Conservation (phyloP, 1,140 invertebrate genomes). For the Zeugodacus cucurbitae region DNA sequence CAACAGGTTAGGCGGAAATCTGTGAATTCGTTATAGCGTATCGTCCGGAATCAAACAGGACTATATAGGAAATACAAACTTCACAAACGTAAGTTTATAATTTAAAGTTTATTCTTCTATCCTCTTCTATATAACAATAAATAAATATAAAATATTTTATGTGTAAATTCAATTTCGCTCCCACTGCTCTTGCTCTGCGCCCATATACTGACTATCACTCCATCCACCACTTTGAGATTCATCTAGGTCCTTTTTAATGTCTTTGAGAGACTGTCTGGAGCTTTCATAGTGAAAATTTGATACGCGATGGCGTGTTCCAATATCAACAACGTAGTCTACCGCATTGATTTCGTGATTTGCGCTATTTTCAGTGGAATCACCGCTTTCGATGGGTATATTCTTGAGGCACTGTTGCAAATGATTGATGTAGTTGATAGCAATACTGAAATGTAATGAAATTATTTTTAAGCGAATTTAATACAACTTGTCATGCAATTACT, state of each 20-base stretch:
- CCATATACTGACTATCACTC: slow-evolving; percentile 13
- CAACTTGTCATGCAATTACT: background rate
- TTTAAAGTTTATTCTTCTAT: too few species aligned
- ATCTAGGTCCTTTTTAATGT: background rate
- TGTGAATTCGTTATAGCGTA: too few species aligned
- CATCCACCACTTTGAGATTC: slow-evolving; percentile 31
- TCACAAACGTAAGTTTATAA: too few species aligned
- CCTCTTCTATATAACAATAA: too few species aligned
- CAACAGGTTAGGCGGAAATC: too few species aligned
- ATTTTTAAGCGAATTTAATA: too few species aligned
- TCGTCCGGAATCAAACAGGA: too few species aligned
- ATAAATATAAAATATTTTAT: too few species aligned
- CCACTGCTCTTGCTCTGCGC: slow-evolving; percentile 4
- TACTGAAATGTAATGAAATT: slow-evolving; percentile 65
- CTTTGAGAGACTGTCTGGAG: background rate
- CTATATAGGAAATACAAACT: too few species aligned
- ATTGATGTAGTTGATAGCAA: slow-evolving; percentile 84
- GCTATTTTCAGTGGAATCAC: background rate
- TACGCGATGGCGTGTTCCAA: background rate
- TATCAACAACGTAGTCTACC: background rate
- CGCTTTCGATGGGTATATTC: background rate
- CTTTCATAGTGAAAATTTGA: background rate
- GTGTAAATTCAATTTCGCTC: background rate
- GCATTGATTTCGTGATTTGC: background rate
- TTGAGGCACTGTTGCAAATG: slow-evolving; percentile 71